phyloP scores from a whole-genome alignment of 2,797 vertebrate genomes.

The Malurus splendens region DNA sequence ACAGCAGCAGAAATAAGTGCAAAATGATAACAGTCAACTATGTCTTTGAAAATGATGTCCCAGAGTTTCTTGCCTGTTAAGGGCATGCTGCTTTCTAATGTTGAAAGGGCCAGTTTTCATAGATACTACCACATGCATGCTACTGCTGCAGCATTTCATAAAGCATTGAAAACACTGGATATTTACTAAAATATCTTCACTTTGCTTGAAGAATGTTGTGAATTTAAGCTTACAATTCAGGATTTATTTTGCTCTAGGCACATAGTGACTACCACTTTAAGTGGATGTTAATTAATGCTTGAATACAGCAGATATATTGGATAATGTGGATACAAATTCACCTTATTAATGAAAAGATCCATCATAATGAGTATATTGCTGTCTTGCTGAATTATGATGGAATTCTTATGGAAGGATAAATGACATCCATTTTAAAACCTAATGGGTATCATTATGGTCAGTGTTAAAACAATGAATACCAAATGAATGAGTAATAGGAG shows the following conservation, averaged over 20 bases:
- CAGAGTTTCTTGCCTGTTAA: not conserved
- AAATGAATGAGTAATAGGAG: slow-evolving; percentile 49
- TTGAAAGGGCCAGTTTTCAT: not conserved
- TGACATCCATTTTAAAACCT: slow-evolving; percentile 45
- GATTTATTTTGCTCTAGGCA: not conserved
- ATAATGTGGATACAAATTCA: slow-evolving; percentile 28
- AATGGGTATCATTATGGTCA: slow-evolving; percentile 54
- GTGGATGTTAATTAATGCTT: slow-evolving; percentile 49
- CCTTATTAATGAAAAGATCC: slow-evolving; percentile 26
- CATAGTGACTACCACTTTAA: slow-evolving; percentile 28
- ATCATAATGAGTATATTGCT: slow-evolving; percentile 36
- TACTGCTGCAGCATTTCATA: not conserved
- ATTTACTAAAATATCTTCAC: not conserved
- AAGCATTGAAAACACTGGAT: not conserved
- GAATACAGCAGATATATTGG: slow-evolving; percentile 17
- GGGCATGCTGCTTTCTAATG: not conserved
- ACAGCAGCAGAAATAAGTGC: not conserved
- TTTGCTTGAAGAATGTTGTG: not conserved
- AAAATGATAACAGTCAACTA: not conserved
- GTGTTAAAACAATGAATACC: slow-evolving; percentile 48
- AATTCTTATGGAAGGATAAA: slow-evolving; percentile 20
- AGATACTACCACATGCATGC: not conserved
- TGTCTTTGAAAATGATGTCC: not conserved
- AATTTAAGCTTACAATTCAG: not conserved
- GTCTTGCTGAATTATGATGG: slow-evolving; percentile 30